Percentiles rank a stretch among this genome's conserved stretches.
Conservation (phyloP, 2,113 vertebrate species). For the Struthio camelus region DNA sequence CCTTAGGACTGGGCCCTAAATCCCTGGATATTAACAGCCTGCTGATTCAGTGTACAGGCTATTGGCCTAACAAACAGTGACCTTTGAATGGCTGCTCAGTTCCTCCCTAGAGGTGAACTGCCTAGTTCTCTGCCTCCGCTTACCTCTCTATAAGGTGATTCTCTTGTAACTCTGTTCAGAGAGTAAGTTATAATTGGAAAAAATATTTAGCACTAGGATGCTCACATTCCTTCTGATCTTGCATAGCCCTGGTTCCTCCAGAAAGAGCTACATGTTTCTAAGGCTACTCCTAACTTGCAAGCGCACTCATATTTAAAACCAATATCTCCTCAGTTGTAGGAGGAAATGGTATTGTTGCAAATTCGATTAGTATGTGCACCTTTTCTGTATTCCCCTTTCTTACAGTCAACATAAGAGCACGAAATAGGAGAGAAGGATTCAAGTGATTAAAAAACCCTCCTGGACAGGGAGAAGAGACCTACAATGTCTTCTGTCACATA, state of each 20-base stretch:
- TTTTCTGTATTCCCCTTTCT: background rate
- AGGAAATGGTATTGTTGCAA: background rate
- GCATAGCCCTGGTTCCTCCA: background rate
- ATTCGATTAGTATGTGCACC: background rate
- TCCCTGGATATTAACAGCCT: constrained; percentile 6
- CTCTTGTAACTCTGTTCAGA: background rate
- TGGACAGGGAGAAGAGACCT: background rate
- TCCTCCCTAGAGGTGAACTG: background rate
- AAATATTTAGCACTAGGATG: background rate
- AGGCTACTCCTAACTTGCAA: background rate
- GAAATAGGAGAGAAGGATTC: background rate
- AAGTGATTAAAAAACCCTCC: background rate
- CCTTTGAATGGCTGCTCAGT: background rate
- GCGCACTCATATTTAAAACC: background rate
- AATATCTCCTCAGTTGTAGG: background rate
- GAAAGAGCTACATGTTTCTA: background rate
- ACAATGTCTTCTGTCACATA: background rate
- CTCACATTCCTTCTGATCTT: background rate
- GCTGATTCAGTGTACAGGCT: constrained; percentile 22
- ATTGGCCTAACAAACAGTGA: constrained; percentile 19
- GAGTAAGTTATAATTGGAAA: background rate
- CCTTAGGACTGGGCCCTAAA: constrained; percentile 1
- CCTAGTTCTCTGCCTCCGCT: background rate
- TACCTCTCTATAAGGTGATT: background rate
- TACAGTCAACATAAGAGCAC: background rate